These are phyloP conservation scores for Scolopax bukidnonensis DNA, from an alignment of 2,797 vertebrate genomes.

Conservation along the genomic window DNA sequence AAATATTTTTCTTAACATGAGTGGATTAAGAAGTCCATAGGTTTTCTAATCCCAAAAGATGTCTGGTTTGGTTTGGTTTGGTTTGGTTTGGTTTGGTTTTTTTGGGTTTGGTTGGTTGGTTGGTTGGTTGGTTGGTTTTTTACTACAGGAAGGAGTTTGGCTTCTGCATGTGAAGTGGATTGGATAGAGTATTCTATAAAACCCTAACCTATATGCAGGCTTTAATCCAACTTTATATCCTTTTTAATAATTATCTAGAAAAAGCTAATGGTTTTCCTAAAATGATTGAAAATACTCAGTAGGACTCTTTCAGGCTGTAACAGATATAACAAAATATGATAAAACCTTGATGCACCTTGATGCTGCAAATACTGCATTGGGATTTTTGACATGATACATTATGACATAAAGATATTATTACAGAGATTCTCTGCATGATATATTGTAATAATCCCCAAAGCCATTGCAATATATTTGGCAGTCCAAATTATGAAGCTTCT, in stretches of 20 bases:
- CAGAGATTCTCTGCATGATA: not conserved
- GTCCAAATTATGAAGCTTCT: not conserved
- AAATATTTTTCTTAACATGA: not conserved
- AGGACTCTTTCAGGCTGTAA: not conserved
- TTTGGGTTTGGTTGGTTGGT: too few relatives aligned
- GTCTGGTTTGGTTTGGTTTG: too few relatives aligned
- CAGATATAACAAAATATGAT: not conserved
- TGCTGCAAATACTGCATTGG: not conserved
- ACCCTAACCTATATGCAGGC: not conserved
- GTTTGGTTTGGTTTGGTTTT: too few relatives aligned
- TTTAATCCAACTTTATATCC: not conserved
- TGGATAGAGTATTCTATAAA: not conserved
- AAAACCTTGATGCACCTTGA: not conserved
- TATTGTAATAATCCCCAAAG: not conserved
- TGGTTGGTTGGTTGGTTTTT: not conserved
- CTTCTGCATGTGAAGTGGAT: not conserved
- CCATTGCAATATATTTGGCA: not conserved
- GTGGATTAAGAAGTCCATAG: not conserved
- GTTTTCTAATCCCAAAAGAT: not conserved
- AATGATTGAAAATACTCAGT: not conserved
- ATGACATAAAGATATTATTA: not conserved
- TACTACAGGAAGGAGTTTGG: not conserved
- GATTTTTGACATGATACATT: not conserved
- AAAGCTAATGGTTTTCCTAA: not conserved
- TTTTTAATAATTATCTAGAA: not conserved